Conservation (phyloP, 2,113 vertebrate genomes). For the Sus scrofa region T2T-Sscrofa CM000827.6:74950001-74950500, state of each 20-base stretch:
- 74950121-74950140: background rate
- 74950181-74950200: no score
- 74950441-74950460: conserved; percentile 8
- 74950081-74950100: background rate
- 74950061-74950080: background rate
- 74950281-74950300: background rate
- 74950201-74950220: background rate
- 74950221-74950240: background rate
- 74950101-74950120: background rate
- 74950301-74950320: background rate
- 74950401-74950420: background rate
- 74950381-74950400: conserved; percentile 7
- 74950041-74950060: no score
- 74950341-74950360: background rate
- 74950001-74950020: no score
- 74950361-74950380: conserved; percentile 42
- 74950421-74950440: conserved; percentile 54
- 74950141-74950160: background rate
- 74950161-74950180: background rate
- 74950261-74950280: background rate
- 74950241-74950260: background rate
- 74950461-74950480: conserved; percentile 20
- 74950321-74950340: background rate
- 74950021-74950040: no score
- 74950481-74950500: conserved; percentile 5